A percentile compares a stretch with the other conserved stretches of the same genome.
Evolutionary conservation across 2,888 invertebrate species (phyloP).

Genomic region (Noctua fimbriata): DNA sequence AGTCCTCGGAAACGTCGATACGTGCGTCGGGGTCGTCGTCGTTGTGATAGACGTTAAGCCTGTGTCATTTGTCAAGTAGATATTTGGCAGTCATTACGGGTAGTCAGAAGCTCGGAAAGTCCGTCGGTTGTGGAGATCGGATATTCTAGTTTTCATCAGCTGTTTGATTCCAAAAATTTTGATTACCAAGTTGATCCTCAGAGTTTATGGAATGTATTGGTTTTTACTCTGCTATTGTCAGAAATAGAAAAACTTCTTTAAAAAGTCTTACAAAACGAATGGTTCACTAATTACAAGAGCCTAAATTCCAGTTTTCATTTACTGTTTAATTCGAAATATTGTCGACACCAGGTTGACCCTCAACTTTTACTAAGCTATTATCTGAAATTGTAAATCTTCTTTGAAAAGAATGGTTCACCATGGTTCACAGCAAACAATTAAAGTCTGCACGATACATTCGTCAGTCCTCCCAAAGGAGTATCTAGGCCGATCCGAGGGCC

Average conservation of each 20-base stretch:
- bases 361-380: not conserved
- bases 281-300: not conserved
- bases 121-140: not conserved
- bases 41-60: not conserved
- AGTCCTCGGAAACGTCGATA: no score
- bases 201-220: not conserved
- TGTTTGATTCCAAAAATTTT: not conserved
- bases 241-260: not conserved
- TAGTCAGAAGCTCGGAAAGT: not conserved
- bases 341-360: not conserved
- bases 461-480: conserved; percentile 66
- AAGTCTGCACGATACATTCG: conserved; percentile 66
- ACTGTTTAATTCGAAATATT: not conserved
- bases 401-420: conserved; percentile 22
- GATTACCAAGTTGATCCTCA: not conserved
- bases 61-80: not conserved
- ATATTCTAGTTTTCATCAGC: no score
- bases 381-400: not conserved
- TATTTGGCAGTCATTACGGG: not conserved
- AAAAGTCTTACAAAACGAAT: not conserved
- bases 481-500: conserved; percentile 55
- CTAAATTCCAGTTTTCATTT: not conserved
- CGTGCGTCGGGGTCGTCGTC: no score
- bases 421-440: conserved; percentile 66
- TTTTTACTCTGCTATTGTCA: not conserved